Conservation (phyloP, 1,140 invertebrate species). For the Drosophila watanabei region DNA sequence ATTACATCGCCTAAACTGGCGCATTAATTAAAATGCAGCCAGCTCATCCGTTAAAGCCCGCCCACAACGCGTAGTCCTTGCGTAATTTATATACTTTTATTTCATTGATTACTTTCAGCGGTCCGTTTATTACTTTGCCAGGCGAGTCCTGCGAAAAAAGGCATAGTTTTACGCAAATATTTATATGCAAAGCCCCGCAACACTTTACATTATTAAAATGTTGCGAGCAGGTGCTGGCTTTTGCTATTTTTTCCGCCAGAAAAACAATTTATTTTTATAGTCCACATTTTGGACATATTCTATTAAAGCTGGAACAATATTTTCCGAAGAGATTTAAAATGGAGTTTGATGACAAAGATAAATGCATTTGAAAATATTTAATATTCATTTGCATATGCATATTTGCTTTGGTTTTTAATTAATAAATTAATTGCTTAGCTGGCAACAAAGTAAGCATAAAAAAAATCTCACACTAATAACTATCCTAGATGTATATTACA, state of each 20-base stretch:
- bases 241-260: slow-evolving; percentile 1
- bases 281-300: background rate
- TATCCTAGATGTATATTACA: background rate
- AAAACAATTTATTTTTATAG: slow-evolving; percentile 30
- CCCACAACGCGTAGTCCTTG: slow-evolving; percentile 39
- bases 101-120: slow-evolving; percentile 44
- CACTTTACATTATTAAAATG: slow-evolving; percentile 46
- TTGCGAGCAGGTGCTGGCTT: slow-evolving; percentile 14
- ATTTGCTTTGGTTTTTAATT: slow-evolving; percentile 5
- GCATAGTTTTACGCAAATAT: slow-evolving; percentile 36
- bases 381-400: slow-evolving; percentile 13
- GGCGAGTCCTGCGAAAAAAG: background rate
- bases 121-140: slow-evolving; percentile 30
- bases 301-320: background rate
- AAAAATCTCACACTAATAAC: background rate
- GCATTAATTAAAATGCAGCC: slow-evolving; percentile 66
- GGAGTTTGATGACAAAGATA: background rate
- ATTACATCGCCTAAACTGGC: slow-evolving; percentile 59
- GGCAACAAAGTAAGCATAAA: background rate
- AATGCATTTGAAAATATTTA: slow-evolving; percentile 6
- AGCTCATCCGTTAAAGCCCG: slow-evolving; percentile 56
- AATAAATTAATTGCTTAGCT: slow-evolving; percentile 16
- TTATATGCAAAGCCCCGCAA: slow-evolving; percentile 31
- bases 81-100: slow-evolving; percentile 52
- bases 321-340: slow-evolving; percentile 8